phyloP scores from a whole-genome alignment of 2,113 vertebrate species.

The Prochilodus magdalenae region DNA sequence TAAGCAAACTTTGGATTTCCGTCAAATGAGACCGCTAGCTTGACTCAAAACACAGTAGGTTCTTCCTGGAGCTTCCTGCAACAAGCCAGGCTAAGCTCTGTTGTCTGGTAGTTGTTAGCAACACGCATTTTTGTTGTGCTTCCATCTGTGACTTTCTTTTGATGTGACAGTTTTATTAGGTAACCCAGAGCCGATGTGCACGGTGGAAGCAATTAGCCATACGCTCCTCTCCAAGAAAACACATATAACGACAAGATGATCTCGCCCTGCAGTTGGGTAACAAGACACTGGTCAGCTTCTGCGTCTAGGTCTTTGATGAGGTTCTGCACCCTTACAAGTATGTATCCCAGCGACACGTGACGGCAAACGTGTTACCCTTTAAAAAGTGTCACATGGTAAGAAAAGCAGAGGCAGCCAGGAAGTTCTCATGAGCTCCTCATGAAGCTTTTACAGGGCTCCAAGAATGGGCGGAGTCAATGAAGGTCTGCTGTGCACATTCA shows the following conservation, averaged over 20 bases:
- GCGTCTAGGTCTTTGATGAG: constrained; percentile 13
- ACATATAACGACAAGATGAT: background rate
- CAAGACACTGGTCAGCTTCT: constrained; percentile 31
- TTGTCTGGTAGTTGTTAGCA: constrained; percentile 29
- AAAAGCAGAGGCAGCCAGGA: background rate
- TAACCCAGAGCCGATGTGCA: constrained; percentile 15
- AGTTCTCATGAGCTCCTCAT: background rate
- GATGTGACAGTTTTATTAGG: constrained; percentile 47
- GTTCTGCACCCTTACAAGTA: background rate
- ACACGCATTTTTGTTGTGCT: constrained; percentile 19
- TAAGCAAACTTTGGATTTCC: background rate
- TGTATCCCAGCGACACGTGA: background rate
- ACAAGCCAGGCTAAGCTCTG: background rate
- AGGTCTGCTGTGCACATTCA: no score
- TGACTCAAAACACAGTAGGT: background rate
- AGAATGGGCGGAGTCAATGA: no score
- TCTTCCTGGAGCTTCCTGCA: constrained; percentile 6
- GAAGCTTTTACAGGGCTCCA: background rate
- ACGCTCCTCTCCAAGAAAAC: background rate
- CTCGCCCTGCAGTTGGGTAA: constrained; percentile 17
- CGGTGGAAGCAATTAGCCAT: constrained; percentile 45
- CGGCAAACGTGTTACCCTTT: background rate
- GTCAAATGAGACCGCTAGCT: background rate
- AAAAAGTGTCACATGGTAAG: background rate
- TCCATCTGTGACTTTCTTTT: constrained; percentile 33